Evolutionary conservation across 1,140 invertebrate species (phyloP), one percentile per base, ranked within the genome.

Genomic region (Drosophila virilis): DNA sequence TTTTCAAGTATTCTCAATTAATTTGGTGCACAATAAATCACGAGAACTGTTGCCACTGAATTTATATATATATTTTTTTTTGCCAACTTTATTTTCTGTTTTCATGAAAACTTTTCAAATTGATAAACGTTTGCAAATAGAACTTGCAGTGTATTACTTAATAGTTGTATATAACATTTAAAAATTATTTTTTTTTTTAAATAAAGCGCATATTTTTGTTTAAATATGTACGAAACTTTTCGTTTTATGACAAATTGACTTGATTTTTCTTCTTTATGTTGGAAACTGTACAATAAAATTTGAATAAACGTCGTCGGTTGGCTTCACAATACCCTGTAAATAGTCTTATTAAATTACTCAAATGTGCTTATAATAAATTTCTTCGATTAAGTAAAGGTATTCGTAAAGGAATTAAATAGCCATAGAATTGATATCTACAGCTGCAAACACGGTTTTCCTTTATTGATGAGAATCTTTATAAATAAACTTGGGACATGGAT

Each of bases 11-110:
- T 68, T 81, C 64, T 58, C 74, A 78, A 78, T 81, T 82, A 78
- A 81, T 82, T 78, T 64, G 43, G 70, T 51, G 51, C 28, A 58
- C 69, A 50, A 78, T 82, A 81, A 81, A 81, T 81, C 79, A 81
- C 32, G n/a, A 45, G 50, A 62, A 66, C 57, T 60, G 43, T 43
- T 45, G 51, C 58, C 13, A 42, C 17, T 37, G 61, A 9, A 37
- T 51, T 74, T 50, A 57, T 58, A 43, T 57, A 33, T 66, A 43
- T 57, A 33, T 66, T 37, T 45, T 17, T 54, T 54, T 48, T 33
- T 55, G 35, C 13, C 10, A 45, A 12, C n/a, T 35, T 8, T 57
- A 40, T 48, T 12, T 35, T 17, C 28, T 62, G 32, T 38, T 50
- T n/a, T 62, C 8, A 13, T 5, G 15, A 62, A 46, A 38, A 54